Evolutionary conservation across 2,797 vertebrate species (phyloP).

Genomic region (Caiman crocodilus): DNA sequence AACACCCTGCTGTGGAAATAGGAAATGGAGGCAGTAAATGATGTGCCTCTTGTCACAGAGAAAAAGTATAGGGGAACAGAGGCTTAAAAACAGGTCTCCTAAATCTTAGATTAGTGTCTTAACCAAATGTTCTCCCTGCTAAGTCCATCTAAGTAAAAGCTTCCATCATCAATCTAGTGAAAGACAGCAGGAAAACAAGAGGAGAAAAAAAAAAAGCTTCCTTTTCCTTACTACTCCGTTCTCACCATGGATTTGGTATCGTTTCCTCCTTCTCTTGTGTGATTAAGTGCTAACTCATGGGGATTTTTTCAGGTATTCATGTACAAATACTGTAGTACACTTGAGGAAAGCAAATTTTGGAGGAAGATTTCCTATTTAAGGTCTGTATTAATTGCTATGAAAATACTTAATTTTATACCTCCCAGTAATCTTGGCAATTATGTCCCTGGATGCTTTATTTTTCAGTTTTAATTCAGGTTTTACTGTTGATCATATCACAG

Average conservation of each 20-base stretch:
- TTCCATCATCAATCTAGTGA: background rate
- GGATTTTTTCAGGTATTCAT: background rate
- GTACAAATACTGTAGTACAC: background rate
- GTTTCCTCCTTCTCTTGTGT: background rate
- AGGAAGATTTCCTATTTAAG: background rate
- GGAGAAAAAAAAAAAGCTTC: background rate
- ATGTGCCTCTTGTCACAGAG: background rate
- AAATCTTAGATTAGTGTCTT: background rate
- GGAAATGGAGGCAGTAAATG: background rate
- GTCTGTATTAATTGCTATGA: background rate
- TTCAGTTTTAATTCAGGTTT: conserved; percentile 12
- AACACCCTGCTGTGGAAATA: background rate
- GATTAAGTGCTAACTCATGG: background rate
- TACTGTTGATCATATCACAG: background rate
- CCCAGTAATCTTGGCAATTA: background rate
- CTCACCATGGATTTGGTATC: background rate
- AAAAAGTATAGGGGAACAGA: background rate
- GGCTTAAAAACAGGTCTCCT: background rate
- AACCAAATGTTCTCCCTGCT: rapidly evolving
- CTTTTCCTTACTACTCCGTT: background rate
- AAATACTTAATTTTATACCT: background rate
- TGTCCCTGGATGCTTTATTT: background rate
- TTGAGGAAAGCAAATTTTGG: background rate
- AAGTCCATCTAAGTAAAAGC: background rate
- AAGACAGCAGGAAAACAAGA: background rate